Base-by-base conservation (phyloP, 2,888 invertebrate genomes). In the Bombyx huttoni region DNA sequence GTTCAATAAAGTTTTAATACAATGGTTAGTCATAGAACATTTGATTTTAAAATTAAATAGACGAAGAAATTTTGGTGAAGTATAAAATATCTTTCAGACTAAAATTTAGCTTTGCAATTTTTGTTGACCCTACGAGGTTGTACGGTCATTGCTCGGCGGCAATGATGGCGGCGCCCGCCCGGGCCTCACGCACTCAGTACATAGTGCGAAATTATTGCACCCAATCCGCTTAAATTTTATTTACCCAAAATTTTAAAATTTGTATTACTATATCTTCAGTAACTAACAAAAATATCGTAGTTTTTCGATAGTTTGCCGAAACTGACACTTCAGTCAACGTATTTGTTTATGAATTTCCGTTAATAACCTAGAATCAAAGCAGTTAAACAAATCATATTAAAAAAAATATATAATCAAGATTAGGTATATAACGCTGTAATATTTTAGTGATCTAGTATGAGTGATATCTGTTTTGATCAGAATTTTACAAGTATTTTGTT, bases 121-220 rank as follows among this genome's bases (percentile, higher is more conserved):
- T 61, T 62, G 65, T 59, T 62, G 66, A 59, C 63, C 51, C 57
- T 66, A 63, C 62, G 54, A 53, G 58, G 61, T 53, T 59, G 64
- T 62, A 74, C 84, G 83, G 83, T 85, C 85, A 84, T 78, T 62
- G 84, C 61, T 73, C 84, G 74, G 64, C 54, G 58, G 60, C 59
- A 58, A 63, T 46, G 46, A 12, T 40, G 47, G 55, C 63, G 65
- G 60, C 62, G 67, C 72, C 71, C 68, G 61, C 55, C 51, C 68
- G 72, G 78, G 81, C 80, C 79, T 66, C 82, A 73, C 73, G 70
- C 72, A 65, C 66, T 62, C 63, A 67, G 64, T 68, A 68, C 73
- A n/a, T n/a, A n/a, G n/a, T 69, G 81, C 80, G 74, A 77, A 81
- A 78, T 83, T 81, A 79, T 77, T 78, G 52, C 52, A 50, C 13